These are phyloP conservation scores for Epizoanthus scotinus DNA, from an alignment of 92 coral and sea anemone species.

Conservation along the genomic window DNA sequence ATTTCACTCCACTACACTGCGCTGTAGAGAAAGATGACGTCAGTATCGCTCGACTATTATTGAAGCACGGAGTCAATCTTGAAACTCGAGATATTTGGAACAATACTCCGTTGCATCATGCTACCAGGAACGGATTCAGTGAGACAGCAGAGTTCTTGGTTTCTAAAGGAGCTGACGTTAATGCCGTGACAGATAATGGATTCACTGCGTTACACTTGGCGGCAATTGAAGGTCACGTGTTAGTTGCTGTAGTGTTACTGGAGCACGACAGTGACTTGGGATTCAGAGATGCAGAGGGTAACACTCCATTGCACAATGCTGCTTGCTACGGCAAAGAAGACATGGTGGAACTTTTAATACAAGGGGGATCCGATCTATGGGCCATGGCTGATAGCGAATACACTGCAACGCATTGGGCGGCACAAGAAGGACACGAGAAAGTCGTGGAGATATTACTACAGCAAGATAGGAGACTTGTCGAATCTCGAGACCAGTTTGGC, in stretches of 20 bases:
- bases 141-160: constrained; percentile 3
- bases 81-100: background rate
- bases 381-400: background rate
- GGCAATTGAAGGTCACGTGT: constrained; percentile 4
- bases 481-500: constrained; percentile 11
- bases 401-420: constrained; percentile 18
- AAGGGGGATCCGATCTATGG: background rate
- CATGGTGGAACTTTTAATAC: constrained; percentile 7
- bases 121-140: background rate
- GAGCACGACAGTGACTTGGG: background rate
- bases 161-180: background rate
- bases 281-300: background rate
- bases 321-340: background rate
- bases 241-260: background rate
- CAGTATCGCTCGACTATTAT: background rate
- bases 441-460: background rate
- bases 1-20: constrained; percentile 13
- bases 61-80: constrained; percentile 4
- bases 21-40: constrained; percentile 3
- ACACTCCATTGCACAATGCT: constrained; percentile 15
- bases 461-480: background rate
- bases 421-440: background rate
- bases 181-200: constrained; percentile 2
- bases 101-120: constrained; percentile 4
- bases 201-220: constrained; percentile 20